Evolutionary conservation across 2,797 vertebrate genomes (phyloP), one percentile per base, ranked within the genome.

Genomic region (Artibeus lituratus): DNA sequence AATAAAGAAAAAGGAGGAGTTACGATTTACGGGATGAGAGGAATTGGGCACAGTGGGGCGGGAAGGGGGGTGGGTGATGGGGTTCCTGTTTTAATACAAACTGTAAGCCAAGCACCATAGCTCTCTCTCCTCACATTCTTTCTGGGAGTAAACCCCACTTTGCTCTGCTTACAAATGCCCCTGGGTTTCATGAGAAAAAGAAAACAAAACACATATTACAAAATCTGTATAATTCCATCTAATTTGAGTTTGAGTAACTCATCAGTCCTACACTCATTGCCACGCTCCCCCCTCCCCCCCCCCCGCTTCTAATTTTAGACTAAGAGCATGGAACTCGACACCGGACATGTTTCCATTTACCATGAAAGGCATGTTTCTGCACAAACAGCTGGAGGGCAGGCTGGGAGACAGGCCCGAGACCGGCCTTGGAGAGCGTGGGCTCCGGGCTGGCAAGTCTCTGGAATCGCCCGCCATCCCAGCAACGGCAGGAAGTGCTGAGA

Each of bases 351-450:
- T 95, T 95, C 97, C 96, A 93, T 94, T 94, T 90, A 94, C 96
- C 93, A 77, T 65, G 94, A 92, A 96, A 97, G 95, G 91, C 94
- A 19, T 87, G 94, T 82, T 96, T 96, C 96, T 96, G 92, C 94
- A 94, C 84, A 94, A 96, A 96, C 88, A 94, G 86, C 96, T 35
- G 84, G 73, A 95, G 90, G 95, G 76, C 80, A 81, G 57, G 37
- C 88, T 91, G 57, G 83, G 95, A 94, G 95, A 94, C 86, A 95
- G 85, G 93, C 81, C 87, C 51, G 73, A 95, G 95, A 83, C 29
- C 53, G 84, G 95, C 88, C 70, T 62, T 42, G 92, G 32, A 90
- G 90, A 53, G 18, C 35, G 86, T 18, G 83, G 95, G 96, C 92
- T 62, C 0, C 0, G 12, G 4, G 10, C 12, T 4, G 57, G 57